Conservation (phyloP, 2,888 invertebrate genomes). For the Leucoptera coffeella region DNA sequence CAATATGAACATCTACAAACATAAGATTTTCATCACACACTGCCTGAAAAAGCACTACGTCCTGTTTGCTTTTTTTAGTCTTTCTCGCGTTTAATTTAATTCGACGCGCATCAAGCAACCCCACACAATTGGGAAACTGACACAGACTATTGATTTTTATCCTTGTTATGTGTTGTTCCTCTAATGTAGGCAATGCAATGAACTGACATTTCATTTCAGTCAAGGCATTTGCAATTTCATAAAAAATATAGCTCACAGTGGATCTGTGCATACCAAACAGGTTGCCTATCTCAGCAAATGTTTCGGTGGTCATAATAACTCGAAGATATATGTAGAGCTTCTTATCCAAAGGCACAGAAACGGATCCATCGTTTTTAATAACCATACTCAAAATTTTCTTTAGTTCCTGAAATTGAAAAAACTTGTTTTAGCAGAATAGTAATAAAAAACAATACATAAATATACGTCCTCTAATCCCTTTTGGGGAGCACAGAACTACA, state of each 20-base stretch:
- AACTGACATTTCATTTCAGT: constrained; percentile 23
- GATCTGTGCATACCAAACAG: constrained; percentile 34
- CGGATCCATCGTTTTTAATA: constrained; percentile 13
- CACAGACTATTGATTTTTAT: constrained; percentile 30
- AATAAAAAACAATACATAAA: no score
- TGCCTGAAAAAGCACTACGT: constrained; percentile 29
- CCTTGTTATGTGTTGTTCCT: constrained; percentile 36
- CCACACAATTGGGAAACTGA: constrained; percentile 40
- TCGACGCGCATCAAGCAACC: constrained; percentile 35
- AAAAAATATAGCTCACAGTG: constrained; percentile 27
- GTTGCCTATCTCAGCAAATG: constrained; percentile 26
- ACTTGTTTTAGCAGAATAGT: no score
- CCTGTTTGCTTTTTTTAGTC: constrained; percentile 16
- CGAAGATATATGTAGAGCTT: constrained; percentile 37
- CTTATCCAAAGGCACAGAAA: constrained; percentile 26
- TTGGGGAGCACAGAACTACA: no score
- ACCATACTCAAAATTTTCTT: constrained; percentile 17
- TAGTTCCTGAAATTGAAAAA: constrained; percentile 21
- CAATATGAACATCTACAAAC: constrained; percentile 31
- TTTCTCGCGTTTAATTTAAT: constrained; percentile 19
- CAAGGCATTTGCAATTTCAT: constrained; percentile 25
- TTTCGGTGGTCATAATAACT: constrained; percentile 24
- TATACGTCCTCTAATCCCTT: no score
- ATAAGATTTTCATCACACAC: constrained; percentile 36
- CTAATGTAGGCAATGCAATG: constrained; percentile 33